These are phyloP conservation scores for Cephus sareptanus DNA, from an alignment of 2,888 invertebrate species.

Conservation along the genomic window DNA sequence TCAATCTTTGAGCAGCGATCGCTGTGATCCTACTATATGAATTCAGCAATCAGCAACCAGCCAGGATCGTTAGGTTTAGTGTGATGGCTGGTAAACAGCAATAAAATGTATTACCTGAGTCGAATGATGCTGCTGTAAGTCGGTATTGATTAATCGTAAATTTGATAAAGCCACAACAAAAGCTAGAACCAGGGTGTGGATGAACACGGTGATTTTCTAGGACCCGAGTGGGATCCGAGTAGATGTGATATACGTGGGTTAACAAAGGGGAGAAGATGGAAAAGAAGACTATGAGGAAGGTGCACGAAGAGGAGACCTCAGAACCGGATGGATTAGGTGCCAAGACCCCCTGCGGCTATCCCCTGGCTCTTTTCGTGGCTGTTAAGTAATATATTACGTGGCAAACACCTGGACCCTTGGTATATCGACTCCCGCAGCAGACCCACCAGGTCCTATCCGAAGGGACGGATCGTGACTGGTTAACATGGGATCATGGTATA, in stretches of 20 bases:
- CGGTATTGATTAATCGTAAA: not conserved
- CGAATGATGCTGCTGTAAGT: not conserved
- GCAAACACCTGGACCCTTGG: constrained; percentile 21
- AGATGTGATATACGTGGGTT: not conserved
- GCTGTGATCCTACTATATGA: too few relatives aligned
- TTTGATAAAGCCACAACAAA: not conserved
- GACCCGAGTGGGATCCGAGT: not conserved
- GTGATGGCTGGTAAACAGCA: too few relatives aligned
- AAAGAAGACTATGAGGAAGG: constrained; percentile 28
- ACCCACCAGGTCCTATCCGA: constrained; percentile 29
- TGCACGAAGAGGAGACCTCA: constrained; percentile 3
- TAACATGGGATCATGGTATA: constrained; percentile 24
- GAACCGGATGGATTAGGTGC: constrained; percentile 32
- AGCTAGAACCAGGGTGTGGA: not conserved
- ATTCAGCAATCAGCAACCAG: not conserved
- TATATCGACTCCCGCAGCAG: constrained; percentile 29
- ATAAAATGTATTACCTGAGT: not conserved
- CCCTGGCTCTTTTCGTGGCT: constrained; percentile 39
- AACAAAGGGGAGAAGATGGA: not conserved
- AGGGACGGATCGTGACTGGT: constrained; percentile 40
- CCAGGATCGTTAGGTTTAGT: too few relatives aligned
- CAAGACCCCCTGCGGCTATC: constrained; percentile 33
- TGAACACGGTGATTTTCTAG: not conserved
- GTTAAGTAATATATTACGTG: constrained; percentile 38
- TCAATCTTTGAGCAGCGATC: too few relatives aligned